Percentiles rank a stretch among this genome's conserved stretches.
phyloP scores from a whole-genome alignment of 2,888 invertebrate genomes.

The Tenthredo scrophulariae region DNA sequence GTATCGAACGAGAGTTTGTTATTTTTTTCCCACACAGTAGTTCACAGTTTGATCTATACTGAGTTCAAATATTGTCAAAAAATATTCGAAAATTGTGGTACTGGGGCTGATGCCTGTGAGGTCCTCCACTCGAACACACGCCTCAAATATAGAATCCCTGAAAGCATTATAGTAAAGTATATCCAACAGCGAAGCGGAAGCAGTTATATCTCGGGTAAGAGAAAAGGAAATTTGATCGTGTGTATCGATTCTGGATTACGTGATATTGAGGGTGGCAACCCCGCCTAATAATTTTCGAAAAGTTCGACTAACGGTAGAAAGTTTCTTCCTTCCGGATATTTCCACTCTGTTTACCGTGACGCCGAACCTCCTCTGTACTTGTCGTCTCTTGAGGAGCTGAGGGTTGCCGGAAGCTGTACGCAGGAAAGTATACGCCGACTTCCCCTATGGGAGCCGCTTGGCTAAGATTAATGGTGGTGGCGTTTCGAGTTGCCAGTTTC shows the following conservation, averaged over 20 bases:
- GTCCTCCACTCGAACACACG: no score
- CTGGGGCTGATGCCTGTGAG: no score
- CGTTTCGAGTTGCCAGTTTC: constrained; percentile 50
- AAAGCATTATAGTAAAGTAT: no score
- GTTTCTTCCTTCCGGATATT: neutral
- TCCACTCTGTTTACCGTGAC: constrained; percentile 2
- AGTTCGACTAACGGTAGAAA: neutral
- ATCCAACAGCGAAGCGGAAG: neutral
- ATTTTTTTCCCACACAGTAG: no score
- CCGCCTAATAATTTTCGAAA: neutral
- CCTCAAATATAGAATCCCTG: neutral
- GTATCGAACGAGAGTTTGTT: no score
- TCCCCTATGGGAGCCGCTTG: constrained; percentile 27
- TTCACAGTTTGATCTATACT: no score
- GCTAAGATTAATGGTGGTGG: constrained; percentile 45
- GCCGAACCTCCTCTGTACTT: constrained; percentile 6
- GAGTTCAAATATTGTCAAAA: no score
- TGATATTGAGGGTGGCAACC: neutral
- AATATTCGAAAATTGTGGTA: no score
- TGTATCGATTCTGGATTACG: neutral
- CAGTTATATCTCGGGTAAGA: neutral
- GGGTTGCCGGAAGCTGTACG: constrained; percentile 51
- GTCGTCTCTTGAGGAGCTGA: constrained; percentile 37
- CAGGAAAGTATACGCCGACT: constrained; percentile 34
- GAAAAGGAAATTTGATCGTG: neutral